Base-by-base conservation (phyloP, 2,797 vertebrate genomes). In the Silurus aristotelis region DNA sequence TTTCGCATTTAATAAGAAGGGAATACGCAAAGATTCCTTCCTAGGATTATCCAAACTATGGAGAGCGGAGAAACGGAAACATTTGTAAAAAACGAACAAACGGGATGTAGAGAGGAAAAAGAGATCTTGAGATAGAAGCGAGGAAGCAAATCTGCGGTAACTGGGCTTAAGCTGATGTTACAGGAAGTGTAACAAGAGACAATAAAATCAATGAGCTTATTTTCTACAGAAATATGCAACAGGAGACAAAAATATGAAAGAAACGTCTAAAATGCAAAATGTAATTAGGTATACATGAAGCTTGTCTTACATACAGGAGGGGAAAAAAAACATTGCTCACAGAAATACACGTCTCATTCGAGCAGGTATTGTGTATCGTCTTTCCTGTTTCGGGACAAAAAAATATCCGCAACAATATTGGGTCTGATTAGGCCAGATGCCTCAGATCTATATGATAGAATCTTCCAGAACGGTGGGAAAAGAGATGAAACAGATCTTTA, bases 91-190 rank as follows among this genome's bases (percentile, higher is more conserved):
- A 43, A 43, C 7, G 22, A 80, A 52, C n/a, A 85, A 38, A 46
- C 22, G 22, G 19, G 56, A 86, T 85, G 72, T 84, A 56, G 48
- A 66, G 80, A 46, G 3, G 89, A 19, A 88, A 91, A 92, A 92
- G 89, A 91, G 92, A 83, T 88, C 90, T 93, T 94, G 90, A 67
- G 89, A 89, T 93, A 94, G 94, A 94, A 91, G 80, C 88, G 87
- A 90, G 94, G 91, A 95, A 94, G 94, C 93, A 93, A 95, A 95
- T 95, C 94, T 95, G 92, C 93, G 93, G 94, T 96, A 95, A 95
- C 95, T 95, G 93, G 94, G 93, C 94, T 94, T 95, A 95, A 95
- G 94, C 94, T 95, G 94, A 94, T 95, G 93, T 95, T 95, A 95
- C 93, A 94, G 95, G 95, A 94, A 94, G 89, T 93, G 95, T 93